phyloP scores from a whole-genome alignment of 1,140 invertebrate species.

The Dendrolimus punctatus region DNA sequence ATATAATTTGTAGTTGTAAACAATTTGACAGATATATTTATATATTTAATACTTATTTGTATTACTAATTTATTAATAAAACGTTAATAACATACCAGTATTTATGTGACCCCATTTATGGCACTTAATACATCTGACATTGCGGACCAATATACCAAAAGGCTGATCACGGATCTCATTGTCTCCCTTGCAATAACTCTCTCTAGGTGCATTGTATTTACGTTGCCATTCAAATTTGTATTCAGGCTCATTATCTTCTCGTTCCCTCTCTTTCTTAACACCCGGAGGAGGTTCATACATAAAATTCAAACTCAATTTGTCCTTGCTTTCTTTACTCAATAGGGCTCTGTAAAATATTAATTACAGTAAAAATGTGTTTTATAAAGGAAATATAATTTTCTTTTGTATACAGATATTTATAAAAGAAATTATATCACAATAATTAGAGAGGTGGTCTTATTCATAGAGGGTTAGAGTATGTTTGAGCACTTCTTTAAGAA shows the following conservation, averaged over 20 bases:
- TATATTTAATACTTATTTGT: too few relatives aligned
- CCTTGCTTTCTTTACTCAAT: conserved; percentile 98
- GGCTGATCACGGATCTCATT: conserved; percentile 98
- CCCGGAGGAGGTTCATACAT: conserved; percentile 99
- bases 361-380: too few relatives aligned
- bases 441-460: too few relatives aligned
- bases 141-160: conserved; percentile 98
- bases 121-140: conserved; percentile 98
- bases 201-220: conserved; percentile 98
- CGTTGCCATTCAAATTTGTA: conserved; percentile 99
- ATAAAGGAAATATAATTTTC: too few relatives aligned
- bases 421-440: too few relatives aligned
- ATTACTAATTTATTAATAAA: conserved; percentile 2
- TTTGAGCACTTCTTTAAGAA: too few relatives aligned
- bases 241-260: conserved; percentile 95
- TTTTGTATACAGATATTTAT: too few relatives aligned
- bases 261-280: conserved; percentile 90
- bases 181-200: conserved; percentile 96
- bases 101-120: conserved; percentile 99
- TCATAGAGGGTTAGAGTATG: too few relatives aligned
- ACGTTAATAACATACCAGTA: conserved; percentile 80
- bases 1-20: too few relatives aligned
- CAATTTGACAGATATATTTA: too few relatives aligned
- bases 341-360: conserved; percentile 79
- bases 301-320: conserved; percentile 98